Base-by-base conservation (phyloP, 53 echinoderm and acorn worm genomes). In the Actinopyga echinites region DNA sequence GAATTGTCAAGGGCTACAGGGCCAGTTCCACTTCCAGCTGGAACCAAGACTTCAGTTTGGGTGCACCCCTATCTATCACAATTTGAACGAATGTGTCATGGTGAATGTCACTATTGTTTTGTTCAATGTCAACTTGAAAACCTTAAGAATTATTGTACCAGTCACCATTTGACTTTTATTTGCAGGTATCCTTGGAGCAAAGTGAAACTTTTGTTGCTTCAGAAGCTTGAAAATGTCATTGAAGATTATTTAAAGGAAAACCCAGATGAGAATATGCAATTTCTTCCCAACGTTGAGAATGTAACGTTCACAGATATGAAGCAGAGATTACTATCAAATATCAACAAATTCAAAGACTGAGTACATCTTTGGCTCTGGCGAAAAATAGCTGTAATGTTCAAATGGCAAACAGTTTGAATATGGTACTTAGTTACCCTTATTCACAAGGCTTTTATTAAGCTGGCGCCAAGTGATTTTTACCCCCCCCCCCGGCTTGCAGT, bases 211-310 rank as follows among this genome's bases (percentile, higher is more conserved):
- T 56, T 99, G 63, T 81, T 99, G 36, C 85, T 92, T 25, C 86
- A 80, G 82, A 99, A 99, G 74, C 87, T 99, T 13, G 99, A 99
- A 87, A 94, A 92, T 82, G 99, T 94, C 11, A 99, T 99, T 23
- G 92, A 99, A 75, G 99, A 99, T 30, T 99, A 94, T 83, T 86
- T 99, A 65, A 84, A 92, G 73, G 79, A 82, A 45, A 99, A 99
- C 43, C 95, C 93, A 15, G 84, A 91, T 64, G 97, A 97, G 56
- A 90, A 88, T 30, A 89, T 91, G 25, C 94, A 91, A 20, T 69
- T 99, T 60, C 87, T 94, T 37, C 94, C 99, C 17, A 99, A 99
- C 43, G 99, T 99, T 42, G 99, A 99, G 60, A 99, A 99, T 85
- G 88, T 99, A n/a, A 84, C 92, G 20, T 99, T 93, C 83, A 89